phyloP scores from a whole-genome alignment of 1,140 invertebrate genomes.

The Leptoteleia sp. region DNA sequence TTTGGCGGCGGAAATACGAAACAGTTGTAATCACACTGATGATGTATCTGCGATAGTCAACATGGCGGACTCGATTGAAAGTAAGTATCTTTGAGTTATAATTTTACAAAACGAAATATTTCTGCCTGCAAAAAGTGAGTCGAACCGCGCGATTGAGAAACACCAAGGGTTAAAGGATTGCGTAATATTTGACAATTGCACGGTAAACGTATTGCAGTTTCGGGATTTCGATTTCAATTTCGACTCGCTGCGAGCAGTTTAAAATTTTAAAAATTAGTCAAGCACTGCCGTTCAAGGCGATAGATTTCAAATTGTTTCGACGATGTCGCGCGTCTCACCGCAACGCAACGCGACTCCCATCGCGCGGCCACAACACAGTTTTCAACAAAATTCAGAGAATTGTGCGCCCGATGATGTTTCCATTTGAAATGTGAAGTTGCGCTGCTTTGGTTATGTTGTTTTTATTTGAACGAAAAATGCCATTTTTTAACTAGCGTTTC shows the following conservation, averaged over 20 bases:
- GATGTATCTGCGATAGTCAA: conserved; percentile 83
- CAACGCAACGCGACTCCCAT: neutral
- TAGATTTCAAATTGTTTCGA: conserved; percentile 69
- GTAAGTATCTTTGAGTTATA: conserved; percentile 82
- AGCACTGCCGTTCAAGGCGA: conserved; percentile 74
- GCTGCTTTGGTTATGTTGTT: conserved; percentile 55
- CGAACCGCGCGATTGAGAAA: neutral
- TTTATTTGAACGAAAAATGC: conserved; percentile 33
- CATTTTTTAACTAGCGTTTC: conserved; percentile 27
- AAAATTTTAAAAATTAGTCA: conserved; percentile 81
- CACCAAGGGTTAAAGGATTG: neutral
- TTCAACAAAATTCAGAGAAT: no score
- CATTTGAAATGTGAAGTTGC: no score
- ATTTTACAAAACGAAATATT: conserved; percentile 68
- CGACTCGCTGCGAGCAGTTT: conserved; percentile 70
- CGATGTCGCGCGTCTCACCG: neutral
- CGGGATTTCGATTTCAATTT: conserved; percentile 71
- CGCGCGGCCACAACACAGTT: neutral
- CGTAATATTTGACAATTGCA: neutral
- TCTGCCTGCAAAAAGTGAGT: conserved; percentile 25
- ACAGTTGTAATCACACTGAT: conserved; percentile 69
- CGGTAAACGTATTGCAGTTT: neutral
- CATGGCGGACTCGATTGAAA: conserved; percentile 89
- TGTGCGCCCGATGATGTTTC: no score
- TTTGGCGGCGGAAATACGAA: conserved; percentile 68